Percentiles rank a stretch among this genome's conserved stretches.
Conservation (phyloP, 2,113 vertebrate genomes). For the Saguinus imperator region DNA sequence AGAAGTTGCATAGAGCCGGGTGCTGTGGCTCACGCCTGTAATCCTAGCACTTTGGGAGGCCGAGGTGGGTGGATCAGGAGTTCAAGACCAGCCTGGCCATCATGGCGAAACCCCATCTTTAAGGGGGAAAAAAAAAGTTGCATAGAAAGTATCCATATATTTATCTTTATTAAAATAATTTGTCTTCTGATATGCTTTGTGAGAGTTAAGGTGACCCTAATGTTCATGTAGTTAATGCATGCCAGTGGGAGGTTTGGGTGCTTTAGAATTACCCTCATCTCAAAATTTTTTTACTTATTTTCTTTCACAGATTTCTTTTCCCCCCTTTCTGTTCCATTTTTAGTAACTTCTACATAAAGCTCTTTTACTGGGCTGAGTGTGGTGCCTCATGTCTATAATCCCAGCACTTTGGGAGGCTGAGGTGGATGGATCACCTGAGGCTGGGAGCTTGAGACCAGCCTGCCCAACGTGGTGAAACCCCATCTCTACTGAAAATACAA, state of each 20-base stretch:
- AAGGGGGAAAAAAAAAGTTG: not conserved
- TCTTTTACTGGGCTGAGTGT: conserved; percentile 47
- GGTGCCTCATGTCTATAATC: too few species aligned
- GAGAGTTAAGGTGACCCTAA: conserved; percentile 78
- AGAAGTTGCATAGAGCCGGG: not conserved
- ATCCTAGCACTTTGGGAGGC: too few species aligned
- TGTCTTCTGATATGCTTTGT: not conserved
- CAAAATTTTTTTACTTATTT: conserved; percentile 26
- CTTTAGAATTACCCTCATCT: conserved; percentile 66
- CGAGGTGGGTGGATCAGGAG: too few species aligned
- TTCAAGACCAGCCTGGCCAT: too few species aligned
- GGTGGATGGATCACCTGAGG: too few species aligned
- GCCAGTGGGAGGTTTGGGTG: conserved; percentile 25
- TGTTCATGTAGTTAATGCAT: conserved; percentile 69
- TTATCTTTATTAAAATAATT: not conserved
- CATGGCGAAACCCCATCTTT: too few species aligned
- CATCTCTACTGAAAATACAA: too few species aligned
- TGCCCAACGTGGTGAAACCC: too few species aligned
- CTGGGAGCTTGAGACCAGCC: too few species aligned
- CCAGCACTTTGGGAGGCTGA: too few species aligned
- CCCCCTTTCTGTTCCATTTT: conserved; percentile 25
- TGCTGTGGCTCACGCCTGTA: too few species aligned
- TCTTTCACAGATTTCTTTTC: conserved; percentile 52
- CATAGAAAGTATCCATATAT: not conserved
- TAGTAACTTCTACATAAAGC: conserved; percentile 54